phyloP scores from a whole-genome alignment of 2,797 vertebrate genomes.

The Simalia tracyae region DNA sequence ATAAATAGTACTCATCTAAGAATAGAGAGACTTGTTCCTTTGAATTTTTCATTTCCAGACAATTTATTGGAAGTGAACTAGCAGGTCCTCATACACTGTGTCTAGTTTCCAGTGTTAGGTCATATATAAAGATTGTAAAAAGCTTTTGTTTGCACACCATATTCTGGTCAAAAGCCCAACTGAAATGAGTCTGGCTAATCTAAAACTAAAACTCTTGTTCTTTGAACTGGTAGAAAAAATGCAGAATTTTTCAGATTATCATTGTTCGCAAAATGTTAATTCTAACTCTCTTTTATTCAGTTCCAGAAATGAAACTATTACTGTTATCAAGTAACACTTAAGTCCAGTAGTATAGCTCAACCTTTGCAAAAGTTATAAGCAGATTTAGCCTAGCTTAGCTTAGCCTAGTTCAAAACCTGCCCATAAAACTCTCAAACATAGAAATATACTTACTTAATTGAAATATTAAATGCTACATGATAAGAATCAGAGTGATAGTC shows the following conservation, averaged over 20 bases:
- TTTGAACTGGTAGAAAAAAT: not conserved
- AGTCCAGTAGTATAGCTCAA: not conserved
- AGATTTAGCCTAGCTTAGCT: not conserved
- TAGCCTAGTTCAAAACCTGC: not conserved
- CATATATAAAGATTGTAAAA: not conserved
- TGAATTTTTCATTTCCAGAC: not conserved
- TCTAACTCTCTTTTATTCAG: not conserved
- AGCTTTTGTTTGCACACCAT: not conserved
- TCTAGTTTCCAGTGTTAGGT: not conserved
- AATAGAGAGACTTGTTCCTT: not conserved
- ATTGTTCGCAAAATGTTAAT: not conserved
- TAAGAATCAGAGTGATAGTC: not conserved
- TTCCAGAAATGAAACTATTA: not conserved
- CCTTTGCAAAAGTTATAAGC: not conserved
- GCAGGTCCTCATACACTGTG: not conserved
- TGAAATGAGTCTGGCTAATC: not conserved
- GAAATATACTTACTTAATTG: not conserved
- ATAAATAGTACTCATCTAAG: not conserved
- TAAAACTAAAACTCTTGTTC: not conserved
- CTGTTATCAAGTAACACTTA: not conserved
- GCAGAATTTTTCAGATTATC: not conserved
- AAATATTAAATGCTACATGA: not conserved
- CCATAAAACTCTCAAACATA: not conserved
- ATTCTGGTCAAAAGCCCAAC: not conserved
- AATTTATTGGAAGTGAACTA: not conserved